Base-by-base conservation (phyloP, 2,797 vertebrate genomes). In the Galagoides demidoff region DNA sequence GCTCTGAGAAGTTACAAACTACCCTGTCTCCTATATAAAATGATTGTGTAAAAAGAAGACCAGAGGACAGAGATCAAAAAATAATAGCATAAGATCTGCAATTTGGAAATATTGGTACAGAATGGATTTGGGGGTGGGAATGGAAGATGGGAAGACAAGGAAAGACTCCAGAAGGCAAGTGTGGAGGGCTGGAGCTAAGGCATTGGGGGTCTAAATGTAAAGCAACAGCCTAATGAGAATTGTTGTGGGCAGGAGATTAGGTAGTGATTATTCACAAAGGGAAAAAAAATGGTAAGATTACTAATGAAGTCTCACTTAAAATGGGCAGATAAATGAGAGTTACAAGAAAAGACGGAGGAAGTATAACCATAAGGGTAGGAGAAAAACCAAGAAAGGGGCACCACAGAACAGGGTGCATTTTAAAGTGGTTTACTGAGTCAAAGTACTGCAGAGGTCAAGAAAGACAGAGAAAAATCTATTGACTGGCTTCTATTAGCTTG, bases 1-100 rank as follows among this genome's bases (percentile, higher is more conserved):
- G 13, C n/a, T 17, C 39, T 0, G 13, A 68, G 22, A 34, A 82
- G 34, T 68, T 59, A 63, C n/a, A 45, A 61, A 74, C 31, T 31
- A 71, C 43, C 7, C 29, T 34, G 17, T 31, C 61, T 83, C 55
- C 17, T 7, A 63, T 7, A 79, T 31, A 34, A 71, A 70, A 91
- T 23, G 37, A 76, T 14, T 71, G 76, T 92, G 37, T 90, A 31
- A 34, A 90, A 85, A 88, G 66, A 49, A 84, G 29, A 23, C 23
- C 11, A 77, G 31, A 96, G 68, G 45, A 37, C 43, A 43, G 49
- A 91, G 59, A 96, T 78, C 59, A 83, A 29, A 93, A 25, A 91
- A 81, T 29, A 89, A 68, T 10, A 49, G 31, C 17, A 45, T 43
- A 20, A 45, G 31, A 49, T 52, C 0, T 66, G 3, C 14, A 22